A percentile compares a stretch with the other conserved stretches of the same genome.
Evolutionary conservation across 2,797 vertebrate genomes (phyloP).

Genomic region (Pseudochirops cupreus): DNA sequence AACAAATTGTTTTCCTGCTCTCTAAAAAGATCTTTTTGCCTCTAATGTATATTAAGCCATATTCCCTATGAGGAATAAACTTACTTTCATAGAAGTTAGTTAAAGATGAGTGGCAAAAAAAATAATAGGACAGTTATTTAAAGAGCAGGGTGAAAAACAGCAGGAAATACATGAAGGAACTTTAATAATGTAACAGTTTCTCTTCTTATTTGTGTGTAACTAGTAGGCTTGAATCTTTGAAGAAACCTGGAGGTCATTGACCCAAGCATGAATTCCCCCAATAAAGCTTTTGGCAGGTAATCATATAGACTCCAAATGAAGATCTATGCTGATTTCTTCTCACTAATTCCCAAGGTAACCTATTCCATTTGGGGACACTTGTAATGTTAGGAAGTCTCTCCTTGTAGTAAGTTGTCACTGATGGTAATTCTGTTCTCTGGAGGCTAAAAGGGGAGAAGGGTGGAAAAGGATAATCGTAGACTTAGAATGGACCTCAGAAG

Average conservation of each 20-base stretch:
- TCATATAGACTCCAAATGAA: background rate
- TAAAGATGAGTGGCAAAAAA: background rate
- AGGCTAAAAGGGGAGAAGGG: background rate
- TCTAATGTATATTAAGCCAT: conserved; percentile 49
- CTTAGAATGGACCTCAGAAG: background rate
- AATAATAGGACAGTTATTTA: background rate
- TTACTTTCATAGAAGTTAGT: background rate
- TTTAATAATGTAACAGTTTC: background rate
- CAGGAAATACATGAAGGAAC: background rate
- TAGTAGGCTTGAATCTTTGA: background rate
- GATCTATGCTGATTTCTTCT: background rate
- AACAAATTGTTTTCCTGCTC: conserved; percentile 29
- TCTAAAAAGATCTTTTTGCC: background rate
- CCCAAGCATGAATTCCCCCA: background rate
- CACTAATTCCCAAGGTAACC: background rate
- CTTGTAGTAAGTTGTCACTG: background rate
- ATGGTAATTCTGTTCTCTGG: background rate
- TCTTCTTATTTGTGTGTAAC: background rate
- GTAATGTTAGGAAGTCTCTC: background rate
- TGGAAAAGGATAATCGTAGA: background rate
- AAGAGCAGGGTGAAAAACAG: background rate
- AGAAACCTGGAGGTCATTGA: background rate
- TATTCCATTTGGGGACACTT: background rate
- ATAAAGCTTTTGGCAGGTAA: background rate
- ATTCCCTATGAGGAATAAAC: conserved; percentile 41